A percentile compares a stretch with the other conserved stretches of the same genome.
Conservation (phyloP, 1,140 invertebrate species). For the Diachasmimorpha longicaudata region DNA sequence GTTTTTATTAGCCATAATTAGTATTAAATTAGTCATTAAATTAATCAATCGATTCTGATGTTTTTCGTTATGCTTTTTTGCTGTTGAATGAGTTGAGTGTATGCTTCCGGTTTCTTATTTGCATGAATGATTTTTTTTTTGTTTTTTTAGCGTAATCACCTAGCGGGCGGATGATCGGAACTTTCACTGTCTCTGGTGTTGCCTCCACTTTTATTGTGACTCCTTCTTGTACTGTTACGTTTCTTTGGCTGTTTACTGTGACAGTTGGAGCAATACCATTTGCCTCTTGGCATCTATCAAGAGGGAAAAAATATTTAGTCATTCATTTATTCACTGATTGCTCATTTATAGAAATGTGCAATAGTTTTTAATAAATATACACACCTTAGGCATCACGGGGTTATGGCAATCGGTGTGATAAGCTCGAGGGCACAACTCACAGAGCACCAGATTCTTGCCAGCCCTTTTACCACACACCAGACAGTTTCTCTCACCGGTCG, state of each 20-base stretch:
- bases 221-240: constrained; percentile 65
- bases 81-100: background rate
- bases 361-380: constrained; percentile 16
- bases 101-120: constrained; percentile 22
- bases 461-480: constrained; percentile 86
- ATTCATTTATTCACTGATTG: background rate
- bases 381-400: constrained; percentile 83
- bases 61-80: background rate
- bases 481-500: constrained; percentile 84
- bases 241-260: constrained; percentile 81
- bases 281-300: constrained; percentile 76
- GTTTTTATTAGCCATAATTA: background rate
- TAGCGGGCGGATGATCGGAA: constrained; percentile 67
- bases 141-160: constrained; percentile 61
- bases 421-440: constrained; percentile 87
- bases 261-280: constrained; percentile 86
- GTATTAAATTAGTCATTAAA: background rate
- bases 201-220: constrained; percentile 56
- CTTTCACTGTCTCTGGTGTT: constrained; percentile 63
- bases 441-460: constrained; percentile 80
- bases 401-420: constrained; percentile 93
- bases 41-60: background rate
- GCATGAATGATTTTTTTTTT: constrained; percentile 50
- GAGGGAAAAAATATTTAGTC: background rate
- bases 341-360: too few relatives aligned